These are phyloP conservation scores for Drosophila percnosoma DNA, from an alignment of 2,888 invertebrate species.

Conservation along the genomic window DNA sequence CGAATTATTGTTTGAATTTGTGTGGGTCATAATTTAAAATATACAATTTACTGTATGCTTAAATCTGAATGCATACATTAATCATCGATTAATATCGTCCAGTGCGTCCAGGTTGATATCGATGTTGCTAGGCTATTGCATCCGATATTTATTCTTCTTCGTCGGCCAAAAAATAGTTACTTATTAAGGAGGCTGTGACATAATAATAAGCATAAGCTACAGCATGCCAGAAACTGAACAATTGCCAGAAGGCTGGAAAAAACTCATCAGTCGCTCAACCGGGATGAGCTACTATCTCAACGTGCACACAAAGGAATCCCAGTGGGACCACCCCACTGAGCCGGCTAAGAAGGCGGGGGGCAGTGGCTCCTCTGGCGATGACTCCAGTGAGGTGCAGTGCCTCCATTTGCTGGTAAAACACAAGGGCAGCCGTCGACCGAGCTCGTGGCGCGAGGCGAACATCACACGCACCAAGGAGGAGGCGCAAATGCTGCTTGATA, in stretches of 20 bases:
- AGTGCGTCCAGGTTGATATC: constrained; percentile 1
- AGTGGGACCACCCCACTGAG: constrained; percentile 96
- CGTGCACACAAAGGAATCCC: constrained; percentile 97
- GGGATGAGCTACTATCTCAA: constrained; percentile 97
- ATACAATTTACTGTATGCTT: constrained; percentile 19
- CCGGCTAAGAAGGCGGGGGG: constrained; percentile 77
- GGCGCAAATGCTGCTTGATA: constrained; percentile 93
- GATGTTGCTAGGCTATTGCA: constrained; percentile 21
- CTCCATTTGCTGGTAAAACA: constrained; percentile 92
- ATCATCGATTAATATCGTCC: constrained; percentile 4
- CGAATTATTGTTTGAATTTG: constrained; percentile 9
- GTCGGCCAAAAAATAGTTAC: not conserved
- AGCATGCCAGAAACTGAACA: constrained; percentile 85
- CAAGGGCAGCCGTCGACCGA: constrained; percentile 95
- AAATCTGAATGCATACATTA: constrained; percentile 17
- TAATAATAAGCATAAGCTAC: not conserved
- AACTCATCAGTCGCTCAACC: constrained; percentile 82
- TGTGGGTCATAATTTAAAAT: constrained; percentile 51
- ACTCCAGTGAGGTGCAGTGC: constrained; percentile 92
- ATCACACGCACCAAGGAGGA: constrained; percentile 97
- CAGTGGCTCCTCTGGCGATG: constrained; percentile 62
- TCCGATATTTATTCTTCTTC: constrained; percentile 15
- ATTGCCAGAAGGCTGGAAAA: constrained; percentile 96
- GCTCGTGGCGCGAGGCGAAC: constrained; percentile 97
- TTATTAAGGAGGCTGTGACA: not conserved